These are phyloP conservation scores for Bombus soroeensis DNA, from an alignment of 1,140 invertebrate genomes.

Conservation along the genomic window DNA sequence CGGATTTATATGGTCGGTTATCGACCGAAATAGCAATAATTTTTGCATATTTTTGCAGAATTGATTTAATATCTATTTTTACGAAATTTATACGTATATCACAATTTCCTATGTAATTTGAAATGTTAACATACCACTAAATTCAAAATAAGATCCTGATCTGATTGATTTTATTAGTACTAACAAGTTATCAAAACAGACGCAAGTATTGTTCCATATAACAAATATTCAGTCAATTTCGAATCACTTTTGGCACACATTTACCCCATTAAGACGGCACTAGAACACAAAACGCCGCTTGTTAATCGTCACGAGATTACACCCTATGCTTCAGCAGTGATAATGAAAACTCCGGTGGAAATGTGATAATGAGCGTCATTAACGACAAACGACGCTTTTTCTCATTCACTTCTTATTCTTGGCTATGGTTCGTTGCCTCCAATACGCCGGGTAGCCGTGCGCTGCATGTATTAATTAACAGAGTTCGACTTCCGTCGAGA, in stretches of 20 bases:
- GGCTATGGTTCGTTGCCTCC: neutral
- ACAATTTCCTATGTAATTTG: neutral
- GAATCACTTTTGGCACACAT: neutral
- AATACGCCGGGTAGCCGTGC: too few relatives aligned
- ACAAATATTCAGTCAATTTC: neutral
- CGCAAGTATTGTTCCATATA: neutral
- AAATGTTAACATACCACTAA: too few relatives aligned
- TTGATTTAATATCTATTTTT: neutral
- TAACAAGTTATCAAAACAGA: neutral
- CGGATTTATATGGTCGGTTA: neutral
- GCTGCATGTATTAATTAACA: conserved; percentile 24
- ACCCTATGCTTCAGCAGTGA: neutral
- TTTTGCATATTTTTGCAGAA: neutral
- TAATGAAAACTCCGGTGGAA: conserved; percentile 28
- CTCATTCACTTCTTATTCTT: conserved; percentile 13
- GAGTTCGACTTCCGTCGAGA: conserved; percentile 11
- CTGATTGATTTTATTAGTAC: neutral
- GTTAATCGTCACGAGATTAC: conserved; percentile 14
- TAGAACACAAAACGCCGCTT: neutral
- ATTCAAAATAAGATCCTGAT: too few relatives aligned
- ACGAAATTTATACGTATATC: neutral
- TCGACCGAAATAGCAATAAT: neutral
- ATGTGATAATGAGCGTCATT: conserved; percentile 31
- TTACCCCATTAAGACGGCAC: neutral
- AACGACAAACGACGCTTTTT: conserved; percentile 31